Base-by-base conservation (phyloP, 2,888 invertebrate genomes). In the Lutraria lutraria region DNA sequence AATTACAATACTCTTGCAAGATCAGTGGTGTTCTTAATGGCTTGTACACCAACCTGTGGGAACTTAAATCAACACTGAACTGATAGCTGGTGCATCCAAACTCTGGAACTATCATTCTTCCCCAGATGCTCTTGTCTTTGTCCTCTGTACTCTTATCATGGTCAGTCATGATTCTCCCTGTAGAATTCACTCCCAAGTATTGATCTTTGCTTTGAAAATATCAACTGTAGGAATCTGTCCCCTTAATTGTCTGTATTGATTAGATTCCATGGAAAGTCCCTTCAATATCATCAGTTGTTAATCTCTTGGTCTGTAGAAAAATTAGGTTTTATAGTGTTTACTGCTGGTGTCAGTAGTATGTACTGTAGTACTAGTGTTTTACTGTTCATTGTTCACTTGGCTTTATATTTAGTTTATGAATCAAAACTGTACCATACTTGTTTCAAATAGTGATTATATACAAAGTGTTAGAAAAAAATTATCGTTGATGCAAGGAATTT, bases 171-270 rank as follows among this genome's bases (percentile, higher is more conserved):
- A 34, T 19, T 2, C 31, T 15, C 76, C 76, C 19, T 31, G 31
- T 76, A 25, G 29, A 25, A 31, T 16, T 76, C 43, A 12, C 31
- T 76, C n/a, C 31, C 34, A 76, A 15, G 34, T 76, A 76, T 76
- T 76, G 76, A 76, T 76, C 76, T 31, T 76, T 76, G 76, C 34
- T 76, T 76, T 19, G 34, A 76, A 63, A 31, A 31, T 76, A 76
- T 76, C 76, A 34, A 76, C 76, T 15, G 13, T 76, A 31, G 76
- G 31, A 76, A 76, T 76, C 76, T 76, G 76, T 76, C 76, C 76
- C 76, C 76, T 76, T 76, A 76, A 31, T 76, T 76, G 3, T 34
- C 19, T 34, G 34, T 76, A 76, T 76, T 31, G 76, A 76, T 76
- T 76, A 19, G 4, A 31, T 76, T 76, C 19, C 25, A 19, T 34